Base-by-base conservation (phyloP, 2,888 invertebrate genomes). In the Acanthosoma haemorrhoidale region DNA sequence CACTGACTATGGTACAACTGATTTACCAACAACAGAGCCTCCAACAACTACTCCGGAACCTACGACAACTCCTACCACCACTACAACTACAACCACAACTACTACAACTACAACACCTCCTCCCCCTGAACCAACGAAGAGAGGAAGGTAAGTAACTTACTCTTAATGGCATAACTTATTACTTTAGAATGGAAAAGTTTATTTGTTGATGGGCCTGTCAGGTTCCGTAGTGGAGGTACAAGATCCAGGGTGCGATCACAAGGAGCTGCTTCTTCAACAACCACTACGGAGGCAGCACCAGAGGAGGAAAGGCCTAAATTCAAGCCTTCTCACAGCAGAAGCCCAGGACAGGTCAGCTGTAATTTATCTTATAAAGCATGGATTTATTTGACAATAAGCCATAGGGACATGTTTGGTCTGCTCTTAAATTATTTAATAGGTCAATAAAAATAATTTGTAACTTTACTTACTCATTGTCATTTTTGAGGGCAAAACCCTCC, bases 41-140 rank as follows among this genome's bases (percentile, higher is more conserved):
- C 83, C 85, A 0, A 83, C 85, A 0, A 82, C 84, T 0, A 83
- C 85, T 0, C 81, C 84, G 0, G 81, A 83, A 4, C 80, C 85
- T 0, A 79, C 84, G 0, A 82, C 84, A 2, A 83, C 74, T 11
- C 77, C 75, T 4, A 76, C 77, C 5, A 76, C 79, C 1, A 76
- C 79, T 0, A 78, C 77, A 13, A 76, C 77, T 2, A 76, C 75
- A 4, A 76, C 73, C 0, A 69, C 74, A 18, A 68, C 70, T n/a
- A 70, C 73, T 16, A 70, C 69, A 11, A 70, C 73, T 16, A 63
- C 68, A 6, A 43, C 70, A 29, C 71, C 72, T 9, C 68, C 72
- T 13, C 68, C 71, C 29, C 71, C 72, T 41, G 67, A 69, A 13
- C 39, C 74, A 32, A 72, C 68, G 16, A 58, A 71, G 71, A 68